These are phyloP conservation scores for Paedocypris sp. DNA, from an alignment of 2,113 vertebrate species.

Conservation along the genomic window DNA sequence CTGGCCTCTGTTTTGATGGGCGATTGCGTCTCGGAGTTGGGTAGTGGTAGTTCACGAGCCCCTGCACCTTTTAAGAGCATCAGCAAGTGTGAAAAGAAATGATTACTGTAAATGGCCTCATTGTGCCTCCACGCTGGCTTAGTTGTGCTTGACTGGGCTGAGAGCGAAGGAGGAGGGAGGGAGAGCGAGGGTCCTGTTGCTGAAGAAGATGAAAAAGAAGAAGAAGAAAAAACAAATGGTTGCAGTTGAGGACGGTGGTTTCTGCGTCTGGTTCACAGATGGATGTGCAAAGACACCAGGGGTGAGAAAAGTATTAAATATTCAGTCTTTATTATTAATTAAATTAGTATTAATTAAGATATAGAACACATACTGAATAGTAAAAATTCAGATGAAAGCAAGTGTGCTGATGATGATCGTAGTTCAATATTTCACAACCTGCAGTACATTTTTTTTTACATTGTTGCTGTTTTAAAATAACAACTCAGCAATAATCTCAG, in stretches of 20 bases:
- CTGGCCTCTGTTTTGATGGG: not conserved
- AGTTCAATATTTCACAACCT: too few species aligned
- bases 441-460: too few species aligned
- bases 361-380: too few species aligned
- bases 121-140: conserved; percentile 43
- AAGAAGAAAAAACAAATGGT: not conserved
- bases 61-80: conserved; percentile 47
- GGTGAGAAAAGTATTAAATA: not conserved
- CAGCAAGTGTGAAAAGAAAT: conserved; percentile 47
- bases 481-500: too few species aligned
- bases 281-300: not conserved
- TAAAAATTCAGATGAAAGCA: too few species aligned
- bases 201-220: not conserved
- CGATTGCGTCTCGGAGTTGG: conserved; percentile 12
- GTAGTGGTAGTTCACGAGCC: conserved; percentile 31
- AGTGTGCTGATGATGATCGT: too few species aligned
- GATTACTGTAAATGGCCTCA: conserved; percentile 45
- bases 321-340: too few species aligned
- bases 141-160: conserved; percentile 48
- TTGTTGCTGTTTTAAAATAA: too few species aligned
- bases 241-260: too few species aligned
- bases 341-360: too few species aligned
- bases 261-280: not conserved
- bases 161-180: conserved; percentile 26
- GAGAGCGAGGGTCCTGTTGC: not conserved